These are phyloP conservation scores for Illadopsis cleaveri DNA, from an alignment of 2,113 vertebrate genomes.

Conservation along the genomic window DNA sequence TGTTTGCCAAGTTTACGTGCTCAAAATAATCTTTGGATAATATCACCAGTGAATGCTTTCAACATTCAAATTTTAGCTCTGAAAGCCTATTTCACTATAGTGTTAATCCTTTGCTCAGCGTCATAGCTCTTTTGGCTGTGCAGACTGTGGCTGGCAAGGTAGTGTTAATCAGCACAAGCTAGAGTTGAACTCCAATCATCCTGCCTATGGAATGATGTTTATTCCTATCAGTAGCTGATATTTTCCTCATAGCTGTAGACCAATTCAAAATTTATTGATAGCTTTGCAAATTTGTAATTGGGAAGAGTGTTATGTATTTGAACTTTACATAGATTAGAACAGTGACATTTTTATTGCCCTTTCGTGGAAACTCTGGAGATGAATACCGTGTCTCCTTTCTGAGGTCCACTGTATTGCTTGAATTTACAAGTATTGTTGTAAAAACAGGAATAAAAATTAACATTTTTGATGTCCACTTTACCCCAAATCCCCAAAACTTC, in stretches of 20 bases:
- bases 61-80: not conserved
- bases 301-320: not conserved
- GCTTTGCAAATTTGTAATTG: not conserved
- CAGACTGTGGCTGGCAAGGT: not conserved
- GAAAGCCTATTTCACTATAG: not conserved
- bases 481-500: not conserved
- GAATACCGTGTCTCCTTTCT: not conserved
- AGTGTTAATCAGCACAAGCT: not conserved
- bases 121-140: not conserved
- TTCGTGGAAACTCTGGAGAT: not conserved
- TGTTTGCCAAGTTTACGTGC: not conserved
- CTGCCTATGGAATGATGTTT: not conserved
- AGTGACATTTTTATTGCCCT: not conserved
- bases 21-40: not conserved
- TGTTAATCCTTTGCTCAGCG: fast-evolving
- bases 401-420: not conserved
- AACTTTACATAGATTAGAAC: not conserved
- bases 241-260: not conserved
- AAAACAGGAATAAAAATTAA: not conserved
- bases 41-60: not conserved
- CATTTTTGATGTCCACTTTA: not conserved
- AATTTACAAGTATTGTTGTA: not conserved
- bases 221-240: not conserved
- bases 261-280: not conserved
- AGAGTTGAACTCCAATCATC: not conserved